A percentile compares a stretch with the other conserved stretches of the same genome.
Conservation (phyloP, 1,140 invertebrate genomes). For the Polyergus mexicanus region DNA sequence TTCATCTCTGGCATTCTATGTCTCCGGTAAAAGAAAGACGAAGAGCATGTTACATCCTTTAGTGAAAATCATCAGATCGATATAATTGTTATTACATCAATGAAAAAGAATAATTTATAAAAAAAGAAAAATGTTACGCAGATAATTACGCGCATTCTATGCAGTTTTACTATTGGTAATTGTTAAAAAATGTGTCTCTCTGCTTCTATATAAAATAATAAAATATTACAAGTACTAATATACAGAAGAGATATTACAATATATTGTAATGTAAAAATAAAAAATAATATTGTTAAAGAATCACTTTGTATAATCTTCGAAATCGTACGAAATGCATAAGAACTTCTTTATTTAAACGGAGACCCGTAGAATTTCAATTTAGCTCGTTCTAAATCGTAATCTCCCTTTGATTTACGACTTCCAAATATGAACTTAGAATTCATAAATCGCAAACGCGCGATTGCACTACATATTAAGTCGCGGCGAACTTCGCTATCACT, state of each 20-base stretch:
- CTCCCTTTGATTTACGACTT: slow-evolving; percentile 30
- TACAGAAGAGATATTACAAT: background rate
- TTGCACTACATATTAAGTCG: slow-evolving; percentile 1
- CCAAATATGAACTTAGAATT: slow-evolving; percentile 34
- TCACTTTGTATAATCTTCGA: background rate
- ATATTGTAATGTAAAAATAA: background rate
- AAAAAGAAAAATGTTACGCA: background rate
- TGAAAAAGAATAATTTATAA: background rate
- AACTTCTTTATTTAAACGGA: background rate
- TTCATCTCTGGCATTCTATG: slow-evolving; percentile 18
- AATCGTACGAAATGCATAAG: background rate
- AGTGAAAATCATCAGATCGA: background rate
- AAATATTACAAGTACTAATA: background rate
- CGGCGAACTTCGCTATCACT: slow-evolving; percentile 28
- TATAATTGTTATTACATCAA: background rate
- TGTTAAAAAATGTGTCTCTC: background rate
- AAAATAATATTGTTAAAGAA: background rate
- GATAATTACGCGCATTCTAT: background rate
- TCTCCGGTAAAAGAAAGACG: background rate
- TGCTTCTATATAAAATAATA: background rate
- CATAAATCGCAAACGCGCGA: slow-evolving; percentile 37
- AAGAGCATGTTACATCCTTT: background rate
- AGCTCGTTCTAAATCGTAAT: slow-evolving; percentile 20
- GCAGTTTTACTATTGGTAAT: background rate
- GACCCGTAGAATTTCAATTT: slow-evolving; percentile 6